Evolutionary conservation across 2,888 invertebrate genomes (phyloP).

Genomic region (Sisyra nigra): DNA sequence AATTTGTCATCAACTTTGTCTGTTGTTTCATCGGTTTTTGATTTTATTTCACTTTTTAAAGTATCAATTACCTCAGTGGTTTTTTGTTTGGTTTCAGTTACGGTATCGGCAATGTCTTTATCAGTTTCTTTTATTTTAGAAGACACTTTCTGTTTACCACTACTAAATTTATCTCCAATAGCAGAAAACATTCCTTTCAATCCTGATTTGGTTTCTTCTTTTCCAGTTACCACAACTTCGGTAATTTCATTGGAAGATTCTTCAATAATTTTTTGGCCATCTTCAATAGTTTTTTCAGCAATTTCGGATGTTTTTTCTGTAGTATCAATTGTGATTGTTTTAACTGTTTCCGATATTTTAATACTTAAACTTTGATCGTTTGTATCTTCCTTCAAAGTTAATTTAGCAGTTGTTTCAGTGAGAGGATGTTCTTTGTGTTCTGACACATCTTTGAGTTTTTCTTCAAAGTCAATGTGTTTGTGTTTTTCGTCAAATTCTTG

Average conservation of each 20-base stretch:
- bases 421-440: slow-evolving; percentile 8
- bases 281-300: background rate
- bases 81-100: slow-evolving; percentile 5
- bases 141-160: background rate
- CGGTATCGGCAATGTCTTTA: slow-evolving; percentile 2
- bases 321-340: slow-evolving; percentile 5
- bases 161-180: background rate
- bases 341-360: slow-evolving; percentile 5
- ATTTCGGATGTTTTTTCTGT: slow-evolving; percentile 6
- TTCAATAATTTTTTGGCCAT: background rate
- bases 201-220: background rate
- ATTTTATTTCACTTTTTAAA: background rate
- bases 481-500: slow-evolving; percentile 10
- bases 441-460: slow-evolving; percentile 5
- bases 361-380: background rate
- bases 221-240: background rate
- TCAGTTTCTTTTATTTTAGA: slow-evolving; percentile 4
- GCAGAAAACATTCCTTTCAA: background rate
- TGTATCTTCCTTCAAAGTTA: slow-evolving; percentile 3
- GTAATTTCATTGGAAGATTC: background rate
- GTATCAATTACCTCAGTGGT: background rate
- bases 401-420: slow-evolving; percentile 8
- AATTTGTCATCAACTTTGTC: slow-evolving; percentile 21
- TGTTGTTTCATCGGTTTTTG: slow-evolving; percentile 13
- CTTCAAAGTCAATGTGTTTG: slow-evolving; percentile 9